Base-by-base conservation (phyloP, 2,797 vertebrate genomes). In the Pseudochromis fuscus region DNA sequence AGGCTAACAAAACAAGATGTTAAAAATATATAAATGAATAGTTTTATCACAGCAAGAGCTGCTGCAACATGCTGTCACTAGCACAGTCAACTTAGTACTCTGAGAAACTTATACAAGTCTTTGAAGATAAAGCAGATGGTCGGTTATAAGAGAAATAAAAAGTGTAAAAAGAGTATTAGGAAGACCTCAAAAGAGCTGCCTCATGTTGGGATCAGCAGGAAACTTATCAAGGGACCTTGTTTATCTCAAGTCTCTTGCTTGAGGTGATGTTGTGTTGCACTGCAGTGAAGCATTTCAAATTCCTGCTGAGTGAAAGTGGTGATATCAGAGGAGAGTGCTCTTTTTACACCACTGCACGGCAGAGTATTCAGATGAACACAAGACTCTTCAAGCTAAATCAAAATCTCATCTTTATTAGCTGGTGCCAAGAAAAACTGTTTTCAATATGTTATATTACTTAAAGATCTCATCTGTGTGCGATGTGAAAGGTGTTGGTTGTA, bases 161-260 rank as follows among this genome's bases (percentile, higher is more conserved):
- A 38, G n/a, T 25, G 59, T 65, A 16, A 61, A 62, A 75, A 33
- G 27, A 31, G 37, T 18, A 40, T 24, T 60, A 38, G 9, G 9
- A 37, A 59, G 56, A 31, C 25, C 24, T 61, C 19, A 19, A 50
- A 77, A 76, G 46, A 57, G 38, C 49, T 12, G 38, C 7, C 38
- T 80, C 53, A 60, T 77, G 70, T 68, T 9, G 18, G 38, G 62
- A 81, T 71, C 62, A 69, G 78, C 57, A 0, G 80, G 72, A 9
- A 12, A 24, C 12, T 24, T 62, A 28, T 59, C 11, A 3, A 4
- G 28, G 44, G 49, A 61, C n/a, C 27, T 60, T 48, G 37, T 46
- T 51, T 70, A 42, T n/a, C 24, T 72, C 7, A 13, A 33, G 44
- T 44, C n/a, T 76, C 8, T 59, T 59, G 24, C 49, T 62, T 4